Evolutionary conservation across 1,140 invertebrate species (phyloP).

Genomic region (Drosophila mojavensis): DNA sequence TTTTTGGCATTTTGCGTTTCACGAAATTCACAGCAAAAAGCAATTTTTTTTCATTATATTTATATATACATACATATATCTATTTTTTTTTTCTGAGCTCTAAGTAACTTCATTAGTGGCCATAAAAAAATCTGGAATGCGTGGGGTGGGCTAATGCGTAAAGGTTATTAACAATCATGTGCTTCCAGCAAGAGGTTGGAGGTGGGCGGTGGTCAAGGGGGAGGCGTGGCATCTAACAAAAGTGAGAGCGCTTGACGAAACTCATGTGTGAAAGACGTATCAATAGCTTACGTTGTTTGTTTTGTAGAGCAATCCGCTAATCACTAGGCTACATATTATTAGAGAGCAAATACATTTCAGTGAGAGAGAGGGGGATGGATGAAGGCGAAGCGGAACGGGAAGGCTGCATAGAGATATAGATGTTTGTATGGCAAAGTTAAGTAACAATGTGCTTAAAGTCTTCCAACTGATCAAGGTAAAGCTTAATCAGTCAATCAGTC

Average conservation of each 20-base stretch:
- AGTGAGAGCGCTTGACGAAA: slow-evolving; percentile 4
- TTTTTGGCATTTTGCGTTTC: slow-evolving; percentile 46
- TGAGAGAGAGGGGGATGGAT: neutral
- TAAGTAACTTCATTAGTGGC: slow-evolving; percentile 42
- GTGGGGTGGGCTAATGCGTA: neutral
- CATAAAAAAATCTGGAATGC: neutral
- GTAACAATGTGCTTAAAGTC: no score
- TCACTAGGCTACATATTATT: slow-evolving; percentile 26
- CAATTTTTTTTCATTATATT: neutral
- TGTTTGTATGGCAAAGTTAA: no score
- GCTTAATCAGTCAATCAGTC: no score
- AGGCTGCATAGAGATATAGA: no score
- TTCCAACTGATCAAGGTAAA: no score
- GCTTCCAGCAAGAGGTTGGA: neutral
- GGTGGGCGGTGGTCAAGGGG: neutral
- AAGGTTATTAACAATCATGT: neutral
- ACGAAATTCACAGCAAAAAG: slow-evolving; percentile 32
- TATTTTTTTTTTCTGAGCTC: neutral
- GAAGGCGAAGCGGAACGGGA: neutral
- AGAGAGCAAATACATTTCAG: neutral
- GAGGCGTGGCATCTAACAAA: neutral
- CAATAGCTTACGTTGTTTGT: neutral
- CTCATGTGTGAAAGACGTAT: neutral
- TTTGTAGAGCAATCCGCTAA: slow-evolving; percentile 12
- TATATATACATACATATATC: no score